Conservation (phyloP, 2,797 vertebrate genomes). For the Ceryle rudis region DNA sequence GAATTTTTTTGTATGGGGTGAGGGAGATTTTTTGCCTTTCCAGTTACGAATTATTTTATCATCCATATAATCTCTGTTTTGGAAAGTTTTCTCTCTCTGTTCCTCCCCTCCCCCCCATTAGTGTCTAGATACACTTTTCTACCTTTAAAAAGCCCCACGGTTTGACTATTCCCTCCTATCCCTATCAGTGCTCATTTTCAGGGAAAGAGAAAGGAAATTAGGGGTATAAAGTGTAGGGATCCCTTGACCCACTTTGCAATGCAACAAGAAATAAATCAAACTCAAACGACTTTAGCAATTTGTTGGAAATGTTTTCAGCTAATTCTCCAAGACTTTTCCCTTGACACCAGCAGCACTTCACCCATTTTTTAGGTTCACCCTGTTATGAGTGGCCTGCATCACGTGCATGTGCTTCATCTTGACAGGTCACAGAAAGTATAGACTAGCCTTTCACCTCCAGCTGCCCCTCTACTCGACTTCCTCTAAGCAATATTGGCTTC, state of each 20-base stretch:
- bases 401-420: conserved; percentile 7
- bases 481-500: conserved; percentile 63
- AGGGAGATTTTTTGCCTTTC: background rate
- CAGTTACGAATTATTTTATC: background rate
- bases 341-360: conserved; percentile 30
- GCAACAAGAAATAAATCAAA: conserved; percentile 35
- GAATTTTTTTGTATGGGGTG: accelerated
- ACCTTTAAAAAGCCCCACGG: background rate
- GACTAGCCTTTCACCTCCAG: conserved; percentile 62
- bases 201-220: conserved; percentile 3
- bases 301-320: conserved; percentile 46
- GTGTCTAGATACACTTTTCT: background rate
- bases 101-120: background rate
- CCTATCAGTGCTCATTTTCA: background rate
- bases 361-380: conserved; percentile 14
- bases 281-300: background rate
- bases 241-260: conserved; percentile 1
- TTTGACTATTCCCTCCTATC: background rate
- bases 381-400: conserved; percentile 7
- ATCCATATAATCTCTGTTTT: background rate
- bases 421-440: conserved; percentile 73
- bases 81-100: background rate
- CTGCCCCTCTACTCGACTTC: conserved; percentile 64
- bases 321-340: conserved; percentile 10
- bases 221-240: background rate